These are phyloP conservation scores for Perizoma affinitatum DNA, from an alignment of 2,888 invertebrate species.

Conservation along the genomic window DNA sequence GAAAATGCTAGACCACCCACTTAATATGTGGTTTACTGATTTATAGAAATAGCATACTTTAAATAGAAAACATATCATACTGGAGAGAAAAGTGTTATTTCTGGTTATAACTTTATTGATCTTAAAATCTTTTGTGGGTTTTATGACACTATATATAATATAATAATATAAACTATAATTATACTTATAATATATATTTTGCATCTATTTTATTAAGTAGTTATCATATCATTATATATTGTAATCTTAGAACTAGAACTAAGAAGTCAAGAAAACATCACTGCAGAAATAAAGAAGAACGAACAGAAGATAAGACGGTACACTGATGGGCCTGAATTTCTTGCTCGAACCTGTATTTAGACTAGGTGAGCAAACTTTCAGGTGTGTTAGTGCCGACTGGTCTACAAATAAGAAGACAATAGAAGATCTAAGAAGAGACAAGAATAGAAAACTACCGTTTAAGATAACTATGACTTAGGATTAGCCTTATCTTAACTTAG, in stretches of 20 bases:
- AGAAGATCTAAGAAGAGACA: slow-evolving; percentile 26
- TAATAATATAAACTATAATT: too few relatives aligned
- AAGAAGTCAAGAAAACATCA: background rate
- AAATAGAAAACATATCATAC: slow-evolving; percentile 15
- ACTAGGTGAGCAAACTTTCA: slow-evolving; percentile 95
- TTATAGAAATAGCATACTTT: slow-evolving; percentile 15
- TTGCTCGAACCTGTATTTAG: slow-evolving; percentile 90
- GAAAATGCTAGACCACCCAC: slow-evolving; percentile 20
- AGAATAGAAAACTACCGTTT: slow-evolving; percentile 4
- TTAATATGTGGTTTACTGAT: slow-evolving; percentile 21
- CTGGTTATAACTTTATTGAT: background rate
- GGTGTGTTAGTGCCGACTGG: slow-evolving; percentile 88
- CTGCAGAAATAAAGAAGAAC: background rate
- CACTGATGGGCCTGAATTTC: slow-evolving; percentile 91
- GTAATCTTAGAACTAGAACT: too few relatives aligned
- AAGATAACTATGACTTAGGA: too few relatives aligned
- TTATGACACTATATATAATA: too few relatives aligned
- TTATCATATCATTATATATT: too few relatives aligned
- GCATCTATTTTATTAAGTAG: too few relatives aligned
- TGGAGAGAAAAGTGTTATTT: background rate
- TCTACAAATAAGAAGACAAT: slow-evolving; percentile 47
- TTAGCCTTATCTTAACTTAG: too few relatives aligned
- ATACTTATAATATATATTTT: too few relatives aligned
- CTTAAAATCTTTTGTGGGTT: too few relatives aligned
- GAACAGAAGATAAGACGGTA: slow-evolving; percentile 68